Evolutionary conservation across 2,888 invertebrate genomes (phyloP).

Genomic region (Herminia tarsipennalis): DNA sequence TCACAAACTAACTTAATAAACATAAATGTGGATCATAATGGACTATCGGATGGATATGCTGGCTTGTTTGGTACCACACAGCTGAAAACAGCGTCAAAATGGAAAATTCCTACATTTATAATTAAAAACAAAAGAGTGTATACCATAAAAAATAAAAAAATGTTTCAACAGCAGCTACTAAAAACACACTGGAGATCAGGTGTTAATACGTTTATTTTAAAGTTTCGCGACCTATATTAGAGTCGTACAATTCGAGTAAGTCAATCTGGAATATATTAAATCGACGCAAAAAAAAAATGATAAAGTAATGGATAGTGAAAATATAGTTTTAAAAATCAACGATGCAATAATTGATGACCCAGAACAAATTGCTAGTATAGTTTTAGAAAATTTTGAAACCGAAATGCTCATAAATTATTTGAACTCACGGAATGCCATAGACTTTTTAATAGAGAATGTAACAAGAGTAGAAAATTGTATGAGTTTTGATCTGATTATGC

Average conservation of each 20-base stretch:
- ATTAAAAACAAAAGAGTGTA: not conserved
- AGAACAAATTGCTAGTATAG: not conserved
- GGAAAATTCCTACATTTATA: not conserved
- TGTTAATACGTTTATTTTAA: not conserved
- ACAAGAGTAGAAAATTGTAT: not conserved
- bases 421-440: no score
- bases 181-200: not conserved
- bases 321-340: not conserved
- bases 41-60: not conserved
- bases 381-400: not conserved
- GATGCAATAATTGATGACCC: not conserved
- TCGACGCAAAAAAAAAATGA: not conserved
- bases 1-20: not conserved
- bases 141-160: not conserved
- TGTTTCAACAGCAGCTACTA: not conserved
- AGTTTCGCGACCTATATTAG: not conserved
- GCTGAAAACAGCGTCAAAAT: not conserved
- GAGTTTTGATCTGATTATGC: not conserved
- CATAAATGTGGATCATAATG: not conserved
- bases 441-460: not conserved
- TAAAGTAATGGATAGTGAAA: not conserved
- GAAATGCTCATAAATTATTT: not conserved
- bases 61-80: not conserved
- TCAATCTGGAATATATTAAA: not conserved
- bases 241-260: not conserved